Evolutionary conservation across 2,888 invertebrate genomes (phyloP).

Genomic region (Pristionchus maxplancki): DNA sequence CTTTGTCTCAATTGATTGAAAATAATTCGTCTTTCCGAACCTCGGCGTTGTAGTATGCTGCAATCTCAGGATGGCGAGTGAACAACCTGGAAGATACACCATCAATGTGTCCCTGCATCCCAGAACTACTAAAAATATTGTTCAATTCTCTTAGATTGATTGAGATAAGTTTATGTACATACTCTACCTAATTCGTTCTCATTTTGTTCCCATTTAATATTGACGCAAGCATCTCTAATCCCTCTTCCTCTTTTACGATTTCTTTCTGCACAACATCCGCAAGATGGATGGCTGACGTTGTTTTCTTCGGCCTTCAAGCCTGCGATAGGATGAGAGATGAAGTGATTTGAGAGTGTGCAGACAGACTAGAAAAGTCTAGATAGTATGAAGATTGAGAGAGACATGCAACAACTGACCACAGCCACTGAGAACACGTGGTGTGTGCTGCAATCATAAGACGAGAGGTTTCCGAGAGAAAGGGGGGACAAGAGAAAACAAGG

Average conservation of each 20-base stretch:
- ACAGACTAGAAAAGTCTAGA: not conserved
- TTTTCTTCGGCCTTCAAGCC: slow-evolving; percentile 18
- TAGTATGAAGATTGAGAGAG: not conserved
- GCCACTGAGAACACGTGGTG: slow-evolving; percentile 12
- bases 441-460: slow-evolving; percentile 13
- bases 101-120: too few relatives aligned
- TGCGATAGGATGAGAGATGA: not conserved
- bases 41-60: slow-evolving; percentile 69
- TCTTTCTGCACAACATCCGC: not conserved
- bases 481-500: not conserved
- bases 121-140: not conserved
- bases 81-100: slow-evolving; percentile 67
- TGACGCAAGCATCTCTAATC: too few relatives aligned
- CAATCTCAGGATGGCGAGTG: slow-evolving; percentile 68
- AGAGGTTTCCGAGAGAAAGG: not conserved
- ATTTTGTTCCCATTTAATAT: too few relatives aligned
- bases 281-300: slow-evolving; percentile 11
- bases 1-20: not conserved
- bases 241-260: not conserved
- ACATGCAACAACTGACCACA: not conserved
- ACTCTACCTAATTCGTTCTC: too few relatives aligned
- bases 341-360: not conserved
- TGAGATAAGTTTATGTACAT: too few relatives aligned
- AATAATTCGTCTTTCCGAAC: not conserved
- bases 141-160: too few relatives aligned